Conservation (phyloP, 2,888 invertebrate species). For the Coelogynopora nodosa region DNA sequence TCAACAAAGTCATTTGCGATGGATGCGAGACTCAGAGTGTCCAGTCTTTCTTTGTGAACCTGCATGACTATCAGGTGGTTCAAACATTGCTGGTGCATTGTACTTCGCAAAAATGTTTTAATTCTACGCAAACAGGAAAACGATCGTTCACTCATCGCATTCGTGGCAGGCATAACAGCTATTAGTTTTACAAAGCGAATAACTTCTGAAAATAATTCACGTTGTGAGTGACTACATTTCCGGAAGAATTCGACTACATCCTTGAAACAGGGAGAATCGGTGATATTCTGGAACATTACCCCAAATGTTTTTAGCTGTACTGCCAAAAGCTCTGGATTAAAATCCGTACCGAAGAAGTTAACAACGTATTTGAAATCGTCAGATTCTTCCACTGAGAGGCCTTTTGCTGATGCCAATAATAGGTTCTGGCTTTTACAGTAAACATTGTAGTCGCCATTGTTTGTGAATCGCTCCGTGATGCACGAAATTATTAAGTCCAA, state of each 20-base stretch:
- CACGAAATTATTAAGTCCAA: constrained; percentile 31
- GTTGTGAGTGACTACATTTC: constrained; percentile 31
- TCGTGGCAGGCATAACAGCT: constrained; percentile 23
- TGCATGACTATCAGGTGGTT: constrained; percentile 25
- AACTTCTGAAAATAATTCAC: constrained; percentile 31
- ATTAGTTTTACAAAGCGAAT: constrained; percentile 28
- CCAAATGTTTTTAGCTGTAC: constrained; percentile 31
- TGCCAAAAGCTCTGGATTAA: constrained; percentile 27
- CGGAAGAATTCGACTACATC: constrained; percentile 31
- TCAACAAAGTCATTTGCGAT: constrained; percentile 8
- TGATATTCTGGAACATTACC: constrained; percentile 31
- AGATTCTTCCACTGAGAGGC: constrained; percentile 27
- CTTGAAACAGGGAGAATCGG: constrained; percentile 27
- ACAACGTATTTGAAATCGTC: constrained; percentile 25
- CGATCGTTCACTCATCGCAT: constrained; percentile 7
- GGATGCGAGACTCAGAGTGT: constrained; percentile 16
- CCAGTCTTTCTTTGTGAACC: constrained; percentile 28
- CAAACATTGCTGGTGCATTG: constrained; percentile 25
- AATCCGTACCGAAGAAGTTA: constrained; percentile 19
- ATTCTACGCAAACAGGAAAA: constrained; percentile 18
- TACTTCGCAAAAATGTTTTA: constrained; percentile 14
- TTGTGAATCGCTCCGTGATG: constrained; percentile 28
- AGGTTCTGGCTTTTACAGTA: constrained; percentile 31
- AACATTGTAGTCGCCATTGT: constrained; percentile 24
- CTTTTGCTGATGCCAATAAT: constrained; percentile 19